Percentiles rank a stretch among this genome's conserved stretches.
phyloP scores from a whole-genome alignment of 2,888 invertebrate species.

The Melinaea menophilus region DNA sequence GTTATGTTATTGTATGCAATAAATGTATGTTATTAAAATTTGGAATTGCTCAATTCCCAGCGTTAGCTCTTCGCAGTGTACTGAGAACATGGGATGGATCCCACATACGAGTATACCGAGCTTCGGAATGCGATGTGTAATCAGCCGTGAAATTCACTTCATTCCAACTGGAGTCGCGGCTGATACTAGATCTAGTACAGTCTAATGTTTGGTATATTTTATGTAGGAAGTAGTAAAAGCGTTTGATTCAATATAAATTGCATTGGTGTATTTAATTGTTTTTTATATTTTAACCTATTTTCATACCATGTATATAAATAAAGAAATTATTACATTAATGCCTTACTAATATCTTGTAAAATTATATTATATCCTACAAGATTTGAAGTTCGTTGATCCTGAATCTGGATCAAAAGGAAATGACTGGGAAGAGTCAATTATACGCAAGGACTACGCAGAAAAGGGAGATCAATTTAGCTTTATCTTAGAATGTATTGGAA shows the following conservation, averaged over 20 bases:
- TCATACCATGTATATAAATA: too few species aligned
- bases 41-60: background rate
- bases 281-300: too few species aligned
- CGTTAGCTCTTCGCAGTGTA: slow-evolving; percentile 40
- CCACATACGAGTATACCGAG: slow-evolving; percentile 37
- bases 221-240: too few species aligned
- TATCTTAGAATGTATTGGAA: slow-evolving; percentile 50
- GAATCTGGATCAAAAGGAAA: slow-evolving; percentile 46
- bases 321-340: too few species aligned
- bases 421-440: slow-evolving; percentile 76
- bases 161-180: slow-evolving; percentile 13
- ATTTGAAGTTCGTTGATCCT: slow-evolving; percentile 13
- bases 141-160: slow-evolving; percentile 50
- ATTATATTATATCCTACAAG: too few species aligned
- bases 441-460: slow-evolving; percentile 72
- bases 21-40: too few species aligned
- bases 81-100: slow-evolving; percentile 62
- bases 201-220: too few species aligned
- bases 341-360: too few species aligned
- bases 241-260: too few species aligned
- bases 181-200: too few species aligned
- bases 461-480: slow-evolving; percentile 71
- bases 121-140: slow-evolving; percentile 39
- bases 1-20: too few species aligned
- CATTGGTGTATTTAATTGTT: too few species aligned